Percentiles rank a stretch among this genome's conserved stretches.
phyloP scores from a whole-genome alignment of 2,113 vertebrate species.

The Pogonocichla stellata region DNA sequence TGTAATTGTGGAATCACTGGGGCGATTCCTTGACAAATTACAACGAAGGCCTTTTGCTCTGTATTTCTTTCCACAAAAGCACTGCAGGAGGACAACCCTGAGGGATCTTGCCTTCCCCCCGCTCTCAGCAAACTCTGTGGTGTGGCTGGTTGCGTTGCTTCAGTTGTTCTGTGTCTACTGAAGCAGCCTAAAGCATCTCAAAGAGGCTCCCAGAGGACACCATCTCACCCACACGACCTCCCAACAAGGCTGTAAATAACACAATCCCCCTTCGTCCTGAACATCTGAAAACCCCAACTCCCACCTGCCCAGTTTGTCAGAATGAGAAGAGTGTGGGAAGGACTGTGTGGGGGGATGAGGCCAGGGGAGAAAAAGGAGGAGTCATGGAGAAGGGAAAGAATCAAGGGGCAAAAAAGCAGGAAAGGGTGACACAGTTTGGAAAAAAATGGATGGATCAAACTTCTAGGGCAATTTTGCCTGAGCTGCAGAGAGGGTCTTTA shows the following conservation, averaged over 20 bases:
- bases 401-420: background rate
- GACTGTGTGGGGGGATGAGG: background rate
- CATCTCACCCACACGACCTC: background rate
- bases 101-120: background rate
- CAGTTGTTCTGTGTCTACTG: background rate
- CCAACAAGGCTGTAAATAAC: background rate
- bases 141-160: background rate
- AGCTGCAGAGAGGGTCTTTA: background rate
- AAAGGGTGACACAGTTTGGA: background rate
- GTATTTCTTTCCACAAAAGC: background rate
- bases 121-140: background rate
- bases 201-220: background rate
- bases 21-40: background rate
- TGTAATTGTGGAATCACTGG: background rate
- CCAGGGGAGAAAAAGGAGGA: background rate
- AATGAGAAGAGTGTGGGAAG: background rate
- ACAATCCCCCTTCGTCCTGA: background rate
- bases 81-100: background rate
- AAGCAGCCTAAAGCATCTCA: background rate
- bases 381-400: background rate
- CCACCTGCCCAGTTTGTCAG: background rate
- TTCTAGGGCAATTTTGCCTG: background rate
- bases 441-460: background rate
- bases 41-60: background rate
- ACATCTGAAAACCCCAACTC: background rate